Base-by-base conservation (phyloP, 2,888 invertebrate species). In the Mycalesis mineus region DNA sequence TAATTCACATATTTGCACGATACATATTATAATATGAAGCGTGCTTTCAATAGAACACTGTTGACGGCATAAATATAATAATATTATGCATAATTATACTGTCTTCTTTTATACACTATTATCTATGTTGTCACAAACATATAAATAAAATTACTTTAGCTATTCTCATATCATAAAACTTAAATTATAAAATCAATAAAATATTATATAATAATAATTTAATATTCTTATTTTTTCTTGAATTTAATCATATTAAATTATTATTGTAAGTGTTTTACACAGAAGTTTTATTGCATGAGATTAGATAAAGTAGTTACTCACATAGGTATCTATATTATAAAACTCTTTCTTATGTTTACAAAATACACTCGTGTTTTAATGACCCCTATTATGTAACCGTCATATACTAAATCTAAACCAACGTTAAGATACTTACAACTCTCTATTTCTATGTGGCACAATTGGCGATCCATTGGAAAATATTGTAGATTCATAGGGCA, bases 401-500 rank as follows among this genome's bases (percentile, higher is more conserved):
- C n/a, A n/a, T n/a, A 15, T 5, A 14, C 7, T 50, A 39, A 4
- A 33, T 17, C 7, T 39, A 22, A 11, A 53, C 57, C 64, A 72
- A 72, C 73, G 63, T 72, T 70, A 77, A 78, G 77, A 84, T 94
- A 97, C 97, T 97, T 95, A 98, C 98, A 98, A 93, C 97, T 97
- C 93, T 98, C 97, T 75, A 98, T 97, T 91, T 97, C 97, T 83
- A 98, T 96, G 81, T 96, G 95, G 86, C 98, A 98, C 67, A 97
- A 89, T 82, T 98, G 98, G 69, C 96, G 93, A 85, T 98, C 98
- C 97, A 98, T 97, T 39, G 98, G 98, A 84, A 97, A 98, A 86
- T 97, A 97, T 82, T 97, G 96, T 51, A 98, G 93, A 84, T 97
- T 96, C 97, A 98, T 97, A 58, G 97, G 97, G 88, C 98, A 98